Percentiles rank a stretch among this genome's conserved stretches.
phyloP scores from a whole-genome alignment of 2,797 vertebrate genomes.

The Melanotaenia nigrans region DNA sequence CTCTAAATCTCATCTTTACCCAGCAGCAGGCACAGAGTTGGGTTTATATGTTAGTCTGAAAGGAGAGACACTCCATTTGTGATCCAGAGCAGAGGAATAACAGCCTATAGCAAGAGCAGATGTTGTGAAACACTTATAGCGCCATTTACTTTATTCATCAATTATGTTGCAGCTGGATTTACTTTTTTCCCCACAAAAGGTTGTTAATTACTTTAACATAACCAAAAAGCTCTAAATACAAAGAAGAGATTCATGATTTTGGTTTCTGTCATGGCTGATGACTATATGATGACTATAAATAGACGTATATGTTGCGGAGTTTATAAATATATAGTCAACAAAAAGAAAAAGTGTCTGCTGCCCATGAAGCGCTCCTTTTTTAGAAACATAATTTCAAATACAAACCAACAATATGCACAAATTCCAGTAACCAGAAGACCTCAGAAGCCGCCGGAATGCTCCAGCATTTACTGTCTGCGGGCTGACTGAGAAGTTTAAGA shows the following conservation, averaged over 20 bases:
- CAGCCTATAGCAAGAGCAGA: constrained; percentile 60
- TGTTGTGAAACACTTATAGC: constrained; percentile 56
- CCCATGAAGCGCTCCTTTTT: constrained; percentile 36
- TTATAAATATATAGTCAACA: constrained; percentile 38
- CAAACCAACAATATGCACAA: constrained; percentile 45
- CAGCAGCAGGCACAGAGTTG: constrained; percentile 66
- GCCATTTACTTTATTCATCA: constrained; percentile 58
- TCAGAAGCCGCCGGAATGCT: constrained; percentile 35
- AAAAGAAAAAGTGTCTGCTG: constrained; percentile 58
- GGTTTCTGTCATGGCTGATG: constrained; percentile 25
- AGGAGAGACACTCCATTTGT: constrained; percentile 48
- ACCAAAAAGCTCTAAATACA: constrained; percentile 32
- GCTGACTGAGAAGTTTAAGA: constrained; percentile 44
- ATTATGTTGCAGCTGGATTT: constrained; percentile 61
- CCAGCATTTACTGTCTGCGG: constrained; percentile 32
- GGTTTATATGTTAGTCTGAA: constrained; percentile 62
- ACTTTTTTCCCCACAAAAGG: constrained; percentile 25
- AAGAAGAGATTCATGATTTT: constrained; percentile 41
- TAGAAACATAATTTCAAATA: constrained; percentile 52
- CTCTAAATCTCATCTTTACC: constrained; percentile 71
- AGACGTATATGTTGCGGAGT: constrained; percentile 40
- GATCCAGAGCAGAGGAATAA: constrained; percentile 54
- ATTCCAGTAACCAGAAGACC: constrained; percentile 53
- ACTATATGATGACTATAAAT: constrained; percentile 26
- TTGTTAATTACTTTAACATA: constrained; percentile 59